Percentiles rank a stretch among this genome's conserved stretches.
Evolutionary conservation across 1,140 invertebrate species (phyloP).

Genomic region (Hyles euphorbiae): DNA sequence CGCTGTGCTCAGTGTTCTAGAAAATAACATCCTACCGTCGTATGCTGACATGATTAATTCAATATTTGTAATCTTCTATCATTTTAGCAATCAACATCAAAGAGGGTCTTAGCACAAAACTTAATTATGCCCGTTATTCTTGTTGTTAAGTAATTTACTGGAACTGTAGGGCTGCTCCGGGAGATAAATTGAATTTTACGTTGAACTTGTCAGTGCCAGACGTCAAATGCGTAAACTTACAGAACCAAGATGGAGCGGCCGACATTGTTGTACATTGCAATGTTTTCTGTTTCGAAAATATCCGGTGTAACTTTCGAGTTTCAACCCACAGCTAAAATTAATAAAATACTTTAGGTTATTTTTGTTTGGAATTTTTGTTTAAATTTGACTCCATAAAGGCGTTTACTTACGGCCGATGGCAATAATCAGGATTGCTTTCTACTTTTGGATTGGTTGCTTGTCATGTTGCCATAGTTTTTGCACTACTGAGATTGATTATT

Average conservation of each 20-base stretch:
- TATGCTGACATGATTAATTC: neutral
- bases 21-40: too few relatives aligned
- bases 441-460: too few relatives aligned
- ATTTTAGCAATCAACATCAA: constrained; percentile 4
- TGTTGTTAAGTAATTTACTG: constrained; percentile 17
- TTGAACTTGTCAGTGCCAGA: constrained; percentile 21
- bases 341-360: neutral
- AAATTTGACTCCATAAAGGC: too few relatives aligned
- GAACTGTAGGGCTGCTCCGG: constrained; percentile 11
- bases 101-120: constrained; percentile 7
- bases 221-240: constrained; percentile 19
- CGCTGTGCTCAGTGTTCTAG: too few relatives aligned
- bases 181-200: constrained; percentile 24
- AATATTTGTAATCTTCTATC: neutral
- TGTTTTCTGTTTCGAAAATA: constrained; percentile 1
- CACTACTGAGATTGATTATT: too few relatives aligned
- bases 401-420: too few relatives aligned
- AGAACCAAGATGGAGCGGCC: constrained; percentile 14
- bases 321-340: neutral
- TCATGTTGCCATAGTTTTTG: too few relatives aligned
- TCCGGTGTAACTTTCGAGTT: neutral
- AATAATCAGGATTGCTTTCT: too few relatives aligned
- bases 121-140: constrained; percentile 17
- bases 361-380: neutral
- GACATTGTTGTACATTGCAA: constrained; percentile 16